A percentile compares a stretch with the other conserved stretches of the same genome.
Conservation (phyloP, 2,888 invertebrate genomes). For the Augochlorella aurata region DNA sequence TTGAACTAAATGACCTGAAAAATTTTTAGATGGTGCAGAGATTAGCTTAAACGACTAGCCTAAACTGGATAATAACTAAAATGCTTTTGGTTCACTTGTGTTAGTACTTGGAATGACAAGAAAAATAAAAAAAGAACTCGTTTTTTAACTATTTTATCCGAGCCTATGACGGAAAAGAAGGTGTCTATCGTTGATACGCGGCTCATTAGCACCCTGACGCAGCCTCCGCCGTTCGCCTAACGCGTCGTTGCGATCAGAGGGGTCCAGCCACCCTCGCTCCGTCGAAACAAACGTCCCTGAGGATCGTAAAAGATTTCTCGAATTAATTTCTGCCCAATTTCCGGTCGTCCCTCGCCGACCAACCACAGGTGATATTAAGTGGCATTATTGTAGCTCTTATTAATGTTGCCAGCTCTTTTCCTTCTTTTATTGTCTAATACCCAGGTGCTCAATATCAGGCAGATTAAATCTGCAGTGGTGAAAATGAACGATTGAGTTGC, state of each 20-base stretch:
- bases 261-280: neutral
- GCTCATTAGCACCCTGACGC: conserved; percentile 23
- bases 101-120: too few relatives aligned
- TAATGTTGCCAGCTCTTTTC: neutral
- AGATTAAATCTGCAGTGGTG: too few relatives aligned
- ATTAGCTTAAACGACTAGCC: too few relatives aligned
- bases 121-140: too few relatives aligned
- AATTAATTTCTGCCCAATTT: conserved; percentile 21
- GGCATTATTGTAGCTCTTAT: neutral
- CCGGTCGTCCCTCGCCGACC: neutral
- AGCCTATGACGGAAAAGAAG: too few relatives aligned
- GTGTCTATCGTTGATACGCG: conserved; percentile 3
- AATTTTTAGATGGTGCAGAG: too few relatives aligned
- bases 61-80: too few relatives aligned
- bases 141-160: too few relatives aligned
- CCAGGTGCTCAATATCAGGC: too few relatives aligned
- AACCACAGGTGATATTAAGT: neutral
- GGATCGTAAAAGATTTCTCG: conserved; percentile 4
- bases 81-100: too few relatives aligned
- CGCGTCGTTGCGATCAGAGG: neutral
- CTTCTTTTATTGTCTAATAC: neutral
- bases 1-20: too few relatives aligned
- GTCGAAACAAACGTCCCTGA: neutral
- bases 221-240: neutral
- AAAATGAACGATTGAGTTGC: too few relatives aligned